Percentiles rank a stretch among this genome's conserved stretches.
phyloP scores from a whole-genome alignment of 2,888 invertebrate genomes.

The Halictus ligatus region DNA sequence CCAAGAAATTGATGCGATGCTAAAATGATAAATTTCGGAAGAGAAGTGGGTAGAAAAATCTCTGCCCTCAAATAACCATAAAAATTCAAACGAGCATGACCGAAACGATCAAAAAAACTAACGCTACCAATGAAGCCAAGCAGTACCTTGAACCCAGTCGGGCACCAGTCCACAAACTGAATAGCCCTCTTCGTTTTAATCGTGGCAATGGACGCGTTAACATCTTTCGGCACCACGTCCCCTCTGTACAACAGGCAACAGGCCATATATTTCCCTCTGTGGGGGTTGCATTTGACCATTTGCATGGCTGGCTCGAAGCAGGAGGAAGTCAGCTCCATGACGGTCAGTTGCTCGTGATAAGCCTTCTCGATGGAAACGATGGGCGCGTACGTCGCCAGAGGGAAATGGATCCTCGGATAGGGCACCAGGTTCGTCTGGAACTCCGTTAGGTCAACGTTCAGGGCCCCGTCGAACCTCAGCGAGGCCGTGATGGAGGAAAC shows the following conservation, averaged over 20 bases:
- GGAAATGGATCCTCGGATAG: constrained; percentile 88
- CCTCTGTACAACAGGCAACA: constrained; percentile 86
- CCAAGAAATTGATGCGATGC: no score
- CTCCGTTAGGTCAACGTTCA: constrained; percentile 88
- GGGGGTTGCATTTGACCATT: constrained; percentile 79
- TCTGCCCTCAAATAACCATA: neutral
- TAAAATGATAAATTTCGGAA: no score
- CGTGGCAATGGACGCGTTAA: constrained; percentile 86
- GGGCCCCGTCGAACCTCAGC: constrained; percentile 87
- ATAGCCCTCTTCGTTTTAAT: constrained; percentile 87
- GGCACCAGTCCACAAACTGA: constrained; percentile 88
- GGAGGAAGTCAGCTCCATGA: constrained; percentile 87
- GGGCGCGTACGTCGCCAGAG: constrained; percentile 86
- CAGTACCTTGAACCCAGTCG: constrained; percentile 86
- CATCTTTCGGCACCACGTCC: constrained; percentile 88
- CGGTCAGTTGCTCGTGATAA: constrained; percentile 85
- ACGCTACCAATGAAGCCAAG: neutral
- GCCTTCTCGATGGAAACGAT: constrained; percentile 84
- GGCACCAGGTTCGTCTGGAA: constrained; percentile 88
- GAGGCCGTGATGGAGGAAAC: constrained; percentile 87
- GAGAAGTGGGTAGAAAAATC: neutral
- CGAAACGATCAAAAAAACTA: no score
- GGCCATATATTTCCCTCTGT: constrained; percentile 85
- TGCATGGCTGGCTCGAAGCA: constrained; percentile 84
- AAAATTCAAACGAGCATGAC: neutral